Evolutionary conservation across 2,888 invertebrate genomes (phyloP), one percentile per base, ranked within the genome.

Genomic region (Mactromeris polynyma): DNA sequence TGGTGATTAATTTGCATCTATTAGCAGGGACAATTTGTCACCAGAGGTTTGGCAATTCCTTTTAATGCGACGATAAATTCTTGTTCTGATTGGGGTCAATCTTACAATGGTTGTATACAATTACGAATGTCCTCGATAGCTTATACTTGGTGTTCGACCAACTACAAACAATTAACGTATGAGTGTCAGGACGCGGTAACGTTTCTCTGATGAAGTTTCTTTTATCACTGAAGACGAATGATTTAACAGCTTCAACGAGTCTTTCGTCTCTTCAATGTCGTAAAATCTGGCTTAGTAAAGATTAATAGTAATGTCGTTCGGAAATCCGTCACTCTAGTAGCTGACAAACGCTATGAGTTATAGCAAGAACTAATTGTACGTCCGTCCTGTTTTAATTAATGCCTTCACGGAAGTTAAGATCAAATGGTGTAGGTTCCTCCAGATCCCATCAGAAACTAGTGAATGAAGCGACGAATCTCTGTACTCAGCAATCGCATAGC

Each of bases 1-100:
- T 4, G 33, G 19, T 33, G 73, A 73, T 46, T 78, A 84, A 84
- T 77, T 84, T 84, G 54, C 84, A 84, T 78, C 78, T 54, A 84
- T 84, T 78, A 84, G 78, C 36, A 77, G 21, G 36, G 54, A 31
- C 46, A 36, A 84, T 84, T 51, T 78, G 78, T 84, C 84, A 77
- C 46, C 77, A 51, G 38, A 77, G 78, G 51, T 42, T 36, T n/a
- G 51, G 78, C 54, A 78, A 78, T 84, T 78, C 38, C 54, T 36
- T 73, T 77, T 84, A 78, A 84, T 84, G 51, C 46, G 31, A 38
- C 84, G n/a, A 51, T 54, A 84, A 84, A 78, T 51, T 84, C 77
- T 38, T 17, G 38, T 36, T 26, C 51, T 84, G 46, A 84, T 84
- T 84, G 84, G 26, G 84, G 78, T 84, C 78, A 77, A 77, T 77